Evolutionary conservation across 2,888 invertebrate species (phyloP).

Genomic region (Spisula subtruncata): DNA sequence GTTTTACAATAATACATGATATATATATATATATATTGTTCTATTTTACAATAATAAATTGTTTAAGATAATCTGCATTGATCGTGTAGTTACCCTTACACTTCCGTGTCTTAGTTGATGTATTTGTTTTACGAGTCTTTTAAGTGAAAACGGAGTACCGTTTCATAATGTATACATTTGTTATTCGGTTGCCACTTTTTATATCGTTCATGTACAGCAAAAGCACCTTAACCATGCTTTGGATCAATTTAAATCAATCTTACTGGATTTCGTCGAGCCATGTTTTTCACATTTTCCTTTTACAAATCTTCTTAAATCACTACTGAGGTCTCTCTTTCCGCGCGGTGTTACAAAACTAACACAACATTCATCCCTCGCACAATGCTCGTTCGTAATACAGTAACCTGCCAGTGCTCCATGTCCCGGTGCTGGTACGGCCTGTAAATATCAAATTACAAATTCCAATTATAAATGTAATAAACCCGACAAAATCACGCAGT

Average conservation of each 20-base stretch:
- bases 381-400: conserved; percentile 30
- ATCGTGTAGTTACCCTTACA: not conserved
- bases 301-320: not conserved
- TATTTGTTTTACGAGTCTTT: not conserved
- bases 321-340: not conserved
- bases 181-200: not conserved
- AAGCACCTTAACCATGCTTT: not conserved
- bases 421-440: conserved; percentile 38
- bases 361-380: conserved; percentile 22
- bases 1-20: too few species aligned
- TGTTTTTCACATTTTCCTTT: conserved; percentile 21
- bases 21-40: too few species aligned
- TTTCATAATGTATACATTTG: not conserved
- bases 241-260: not conserved
- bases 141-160: not conserved
- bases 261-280: not conserved
- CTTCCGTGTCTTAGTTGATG: too few species aligned
- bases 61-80: not conserved
- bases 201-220: not conserved
- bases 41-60: too few species aligned
- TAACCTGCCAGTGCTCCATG: conserved; percentile 29
- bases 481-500: too few species aligned
- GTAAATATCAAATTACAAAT: not conserved
- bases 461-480: too few species aligned
- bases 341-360: conserved; percentile 17